Base-by-base conservation (phyloP, 2,113 vertebrate species). In the Bubo blakistoni region DNA sequence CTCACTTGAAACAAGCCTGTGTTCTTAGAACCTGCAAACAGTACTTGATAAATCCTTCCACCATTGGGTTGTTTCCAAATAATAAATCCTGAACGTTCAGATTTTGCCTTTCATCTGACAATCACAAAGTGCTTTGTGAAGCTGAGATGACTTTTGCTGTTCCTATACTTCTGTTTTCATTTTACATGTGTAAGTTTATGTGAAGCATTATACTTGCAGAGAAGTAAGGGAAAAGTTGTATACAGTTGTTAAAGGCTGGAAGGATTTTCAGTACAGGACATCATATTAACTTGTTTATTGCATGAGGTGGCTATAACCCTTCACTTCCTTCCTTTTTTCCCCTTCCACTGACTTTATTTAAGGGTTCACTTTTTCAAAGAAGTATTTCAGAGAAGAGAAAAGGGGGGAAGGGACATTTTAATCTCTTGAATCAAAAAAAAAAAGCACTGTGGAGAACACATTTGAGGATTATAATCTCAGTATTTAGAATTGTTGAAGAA, bases 31-130 rank as follows among this genome's bases (percentile, higher is more conserved):
- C 71, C 46, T 57, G 81, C 57, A 70, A 66, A 36, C n/a, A 2
- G 52, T 62, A 1, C 22, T 77, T 66, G 42, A 54, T 62, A 58
- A 77, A 57, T 90, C 49, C 77, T 70, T 82, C 38, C 38, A 38
- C 70, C 9, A 8, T 3, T 73, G 38, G 26, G 26, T 57, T 69
- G 21, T 73, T 95, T 92, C 61, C 57, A 87, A 77, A 91, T 88
- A 79, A 80, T 61, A 88, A 81, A 85, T 80, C 17, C 29, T 51
- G 46, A 94, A 67, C 1, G 0, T 92, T 77, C 61, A 80, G 14
- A n/a, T 87, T 92, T 81, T 91, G 32, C 70, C 38, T 95, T 95
- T 94, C 30, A 80, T 94, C 58, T 91, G 81, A 61, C 58, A 72
- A 17, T 76, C 81, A 85, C 57, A 17, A 79, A 70, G 72, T 55